These are phyloP conservation scores for Anser cygnoides DNA, from an alignment of 2,113 vertebrate genomes.

Conservation along the genomic window DNA sequence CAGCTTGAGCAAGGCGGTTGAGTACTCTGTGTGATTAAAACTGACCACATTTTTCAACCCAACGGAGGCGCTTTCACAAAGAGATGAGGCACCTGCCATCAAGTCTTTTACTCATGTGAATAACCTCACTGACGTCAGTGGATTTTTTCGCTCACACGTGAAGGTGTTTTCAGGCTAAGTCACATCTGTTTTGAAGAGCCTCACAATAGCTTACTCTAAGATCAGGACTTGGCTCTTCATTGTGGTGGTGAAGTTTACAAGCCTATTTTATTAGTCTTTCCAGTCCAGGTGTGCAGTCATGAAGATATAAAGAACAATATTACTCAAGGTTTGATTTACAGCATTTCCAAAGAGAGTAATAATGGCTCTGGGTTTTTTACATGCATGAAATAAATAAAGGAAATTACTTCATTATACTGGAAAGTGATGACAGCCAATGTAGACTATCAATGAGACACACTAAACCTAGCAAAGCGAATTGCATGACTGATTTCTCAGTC, in stretches of 20 bases:
- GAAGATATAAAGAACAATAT: neutral
- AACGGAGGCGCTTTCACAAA: neutral
- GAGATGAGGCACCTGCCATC: neutral
- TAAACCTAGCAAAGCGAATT: neutral
- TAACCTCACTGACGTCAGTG: conserved; percentile 27
- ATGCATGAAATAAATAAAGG: neutral
- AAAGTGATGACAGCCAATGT: neutral
- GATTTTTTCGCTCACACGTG: neutral
- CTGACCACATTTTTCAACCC: neutral
- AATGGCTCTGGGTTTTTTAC: neutral
- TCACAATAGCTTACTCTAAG: neutral
- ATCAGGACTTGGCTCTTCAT: neutral
- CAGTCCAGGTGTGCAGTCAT: neutral
- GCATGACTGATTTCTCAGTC: neutral
- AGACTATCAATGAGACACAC: neutral
- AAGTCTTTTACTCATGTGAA: neutral
- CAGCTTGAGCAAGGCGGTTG: neutral
- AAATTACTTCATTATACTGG: neutral
- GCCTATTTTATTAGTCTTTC: neutral
- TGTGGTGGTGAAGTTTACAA: neutral
- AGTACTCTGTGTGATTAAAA: neutral
- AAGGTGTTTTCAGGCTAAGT: conserved; percentile 26
- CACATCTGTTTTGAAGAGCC: neutral
- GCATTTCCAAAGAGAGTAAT: neutral
- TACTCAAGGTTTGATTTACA: neutral